Evolutionary conservation across 2,797 vertebrate species (phyloP).

Genomic region (Cichlasoma orientale): DNA sequence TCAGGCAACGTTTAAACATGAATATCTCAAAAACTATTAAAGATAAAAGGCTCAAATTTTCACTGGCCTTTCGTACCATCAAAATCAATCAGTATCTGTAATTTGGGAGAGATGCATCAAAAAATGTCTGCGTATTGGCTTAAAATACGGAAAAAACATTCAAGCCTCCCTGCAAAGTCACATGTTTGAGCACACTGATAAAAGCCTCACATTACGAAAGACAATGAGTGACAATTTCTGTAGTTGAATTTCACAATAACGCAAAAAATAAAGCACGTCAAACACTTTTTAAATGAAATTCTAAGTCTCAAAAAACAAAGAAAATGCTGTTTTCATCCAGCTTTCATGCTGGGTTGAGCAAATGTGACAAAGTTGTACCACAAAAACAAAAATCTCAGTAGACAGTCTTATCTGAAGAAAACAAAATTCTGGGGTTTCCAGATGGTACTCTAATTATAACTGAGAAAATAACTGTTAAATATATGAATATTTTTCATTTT

Average conservation of each 20-base stretch:
- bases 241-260: neutral
- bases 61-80: neutral
- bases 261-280: neutral
- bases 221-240: neutral
- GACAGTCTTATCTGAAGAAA: neutral
- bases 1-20: neutral
- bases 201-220: neutral
- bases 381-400: neutral
- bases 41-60: neutral
- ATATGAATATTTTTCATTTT: neutral
- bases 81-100: neutral
- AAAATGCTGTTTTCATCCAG: neutral
- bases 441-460: no score
- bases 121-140: neutral
- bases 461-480: no score
- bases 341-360: neutral
- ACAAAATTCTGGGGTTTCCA: no score
- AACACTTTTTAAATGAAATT: neutral
- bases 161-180: neutral
- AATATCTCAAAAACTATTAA: neutral
- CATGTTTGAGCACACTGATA: neutral
- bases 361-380: neutral
- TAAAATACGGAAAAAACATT: no score
- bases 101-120: neutral
- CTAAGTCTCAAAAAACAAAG: neutral